Evolutionary conservation across 1,140 invertebrate species (phyloP), one percentile per base, ranked within the genome.

Genomic region (Cephus cinctus): DNA sequence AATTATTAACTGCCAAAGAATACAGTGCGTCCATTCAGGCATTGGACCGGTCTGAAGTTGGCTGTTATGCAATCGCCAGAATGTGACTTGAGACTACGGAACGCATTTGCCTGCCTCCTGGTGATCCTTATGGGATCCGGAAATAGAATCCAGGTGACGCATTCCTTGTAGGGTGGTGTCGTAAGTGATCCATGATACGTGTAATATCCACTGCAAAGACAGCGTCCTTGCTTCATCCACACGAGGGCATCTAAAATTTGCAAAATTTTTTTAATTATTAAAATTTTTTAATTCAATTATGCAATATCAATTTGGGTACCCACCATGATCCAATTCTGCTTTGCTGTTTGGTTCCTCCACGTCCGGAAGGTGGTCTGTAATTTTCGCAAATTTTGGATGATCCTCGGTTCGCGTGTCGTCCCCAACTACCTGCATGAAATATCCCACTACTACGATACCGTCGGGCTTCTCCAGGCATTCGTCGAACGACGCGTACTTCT

Each of bases 61-160:
- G 52, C 50, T n/a, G 14, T 41, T n/a, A 55, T 48, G 11, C 38
- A 35, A 3, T 8, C 8, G 9, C 50, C 50, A 2, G 27, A 15
- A 8, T 43, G 47, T 23, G 47, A 20, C 3, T 44, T 19, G 3
- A 55, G 12, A 38, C 40, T 52, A 5, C 53, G 50, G 19, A 55
- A 55, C 21, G 39, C 8, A 2, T 47, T 16, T 3, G 50, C 84
- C 78, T 91, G 88, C 30, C 83, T 74, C 25, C 78, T 68, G 0
- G 86, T 87, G 5, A 90, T 76, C 52, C 83, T 73, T 25, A 92
- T 81, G 1, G 87, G 83, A 6, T 87, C 79, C 15, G 85, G 80
- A 58, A 90, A 89, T 4, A 89, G 76, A n/a, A 86, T 86, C 87
- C 87, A 89, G 11, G 77, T 80, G 36, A 88, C 86, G 56, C 79